A percentile compares a stretch with the other conserved stretches of the same genome.
phyloP scores from a whole-genome alignment of 2,888 invertebrate genomes.

The Amphimallon solstitiale region DNA sequence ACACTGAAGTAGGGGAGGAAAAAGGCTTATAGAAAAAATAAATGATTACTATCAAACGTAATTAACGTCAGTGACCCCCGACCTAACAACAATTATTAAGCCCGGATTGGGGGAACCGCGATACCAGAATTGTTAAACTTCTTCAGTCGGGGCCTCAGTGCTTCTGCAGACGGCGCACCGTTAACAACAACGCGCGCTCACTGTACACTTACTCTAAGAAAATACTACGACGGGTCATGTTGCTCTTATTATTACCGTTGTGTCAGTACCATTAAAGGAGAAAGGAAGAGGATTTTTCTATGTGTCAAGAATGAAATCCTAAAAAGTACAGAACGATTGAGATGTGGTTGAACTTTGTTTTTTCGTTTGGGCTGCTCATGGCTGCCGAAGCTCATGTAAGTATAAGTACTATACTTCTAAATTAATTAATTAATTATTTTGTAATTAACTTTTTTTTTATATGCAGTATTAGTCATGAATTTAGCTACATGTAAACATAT shows the following conservation, averaged over 20 bases:
- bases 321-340: constrained; percentile 39
- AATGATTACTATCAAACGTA: constrained; percentile 42
- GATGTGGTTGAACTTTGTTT: constrained; percentile 41
- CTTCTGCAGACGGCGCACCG: constrained; percentile 46
- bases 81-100: constrained; percentile 48
- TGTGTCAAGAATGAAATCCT: constrained; percentile 29
- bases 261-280: constrained; percentile 14
- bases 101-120: constrained; percentile 46
- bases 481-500: too few relatives aligned
- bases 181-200: constrained; percentile 25
- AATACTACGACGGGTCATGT: constrained; percentile 25
- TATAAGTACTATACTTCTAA: constrained; percentile 19
- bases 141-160: constrained; percentile 38
- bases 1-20: constrained; percentile 14
- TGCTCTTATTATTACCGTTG: constrained; percentile 14
- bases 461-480: too few relatives aligned
- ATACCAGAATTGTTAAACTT: constrained; percentile 35
- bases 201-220: constrained; percentile 3
- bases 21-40: constrained; percentile 14
- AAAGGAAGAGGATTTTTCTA: constrained; percentile 33
- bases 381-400: constrained; percentile 41
- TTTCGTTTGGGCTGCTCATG: constrained; percentile 38
- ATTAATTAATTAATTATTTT: constrained; percentile 11
- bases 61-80: constrained; percentile 49
- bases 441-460: too few relatives aligned